Base-by-base conservation (phyloP, 1,140 invertebrate genomes). In the Bicyclus anynana region DNA sequence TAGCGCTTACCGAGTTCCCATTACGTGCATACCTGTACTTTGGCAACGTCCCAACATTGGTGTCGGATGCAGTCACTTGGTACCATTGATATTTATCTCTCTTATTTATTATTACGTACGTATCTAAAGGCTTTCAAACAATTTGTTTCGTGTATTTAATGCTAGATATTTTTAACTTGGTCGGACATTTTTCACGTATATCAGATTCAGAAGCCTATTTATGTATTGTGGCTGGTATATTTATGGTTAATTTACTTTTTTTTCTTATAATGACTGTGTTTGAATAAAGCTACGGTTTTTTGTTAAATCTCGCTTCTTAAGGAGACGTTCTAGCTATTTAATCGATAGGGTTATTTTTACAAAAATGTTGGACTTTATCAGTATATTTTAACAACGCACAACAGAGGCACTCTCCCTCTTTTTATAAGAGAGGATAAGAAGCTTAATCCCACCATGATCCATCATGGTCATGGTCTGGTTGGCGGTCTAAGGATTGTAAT, bases 91-190 rank as follows among this genome's bases (percentile, higher is more conserved):
- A 69, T 62, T 58, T 69, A 72, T 72, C 58, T 66, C 55, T 18
- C 40, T 72, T 69, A 72, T 69, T 69, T 72, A 72, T 72, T 72
- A 67, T 66, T 20, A 53, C 51, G 62, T 54, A 60, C 62, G 51
- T 67, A 67, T 67, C 64, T 70, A 64, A 67, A 64, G 61, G 60
- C 67, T 70, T 70, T 70, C 59, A 70, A 70, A 70, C 64, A 67
- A 63, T 66, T 63, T 65, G 63, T 61, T 69, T 35, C 51, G 29
- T 57, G 37, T 55, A 57, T 59, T 67, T 59, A 49, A 56, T 47
- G 44, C 33, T 49, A 53, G 13, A 40, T 67, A 63, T 67, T 67
- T 67, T 57, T 58, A 63, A 59, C 50, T 50, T 58, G 54, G 49
- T 51, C 23, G 27, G 20, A 44, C 14, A 61, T 65, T 61, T 50